Evolutionary conservation across 2,797 vertebrate species (phyloP).

Genomic region (Heliangelus exortis): DNA sequence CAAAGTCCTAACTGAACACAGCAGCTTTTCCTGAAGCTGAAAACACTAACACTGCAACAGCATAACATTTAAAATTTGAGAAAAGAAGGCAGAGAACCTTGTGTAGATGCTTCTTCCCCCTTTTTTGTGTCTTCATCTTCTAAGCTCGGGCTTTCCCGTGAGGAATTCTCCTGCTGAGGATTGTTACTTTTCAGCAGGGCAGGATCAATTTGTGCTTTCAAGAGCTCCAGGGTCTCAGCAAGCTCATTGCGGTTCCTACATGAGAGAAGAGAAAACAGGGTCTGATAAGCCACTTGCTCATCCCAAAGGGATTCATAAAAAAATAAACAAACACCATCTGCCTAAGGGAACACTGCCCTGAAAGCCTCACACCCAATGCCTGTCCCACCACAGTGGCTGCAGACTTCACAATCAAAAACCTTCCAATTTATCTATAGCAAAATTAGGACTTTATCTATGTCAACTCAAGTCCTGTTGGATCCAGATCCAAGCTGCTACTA

Average conservation of each 20-base stretch:
- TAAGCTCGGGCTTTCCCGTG: constrained; percentile 79
- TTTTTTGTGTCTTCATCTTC: constrained; percentile 81
- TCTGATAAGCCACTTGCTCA: constrained; percentile 2
- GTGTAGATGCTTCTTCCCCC: constrained; percentile 75
- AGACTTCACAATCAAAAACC: not conserved
- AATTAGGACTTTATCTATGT: not conserved
- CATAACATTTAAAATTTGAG: constrained; percentile 1
- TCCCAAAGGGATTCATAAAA: not conserved
- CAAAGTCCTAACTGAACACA: not conserved
- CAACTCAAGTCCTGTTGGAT: not conserved
- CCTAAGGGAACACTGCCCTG: not conserved
- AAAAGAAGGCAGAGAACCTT: constrained; percentile 77
- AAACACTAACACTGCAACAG: not conserved
- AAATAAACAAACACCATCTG: not conserved
- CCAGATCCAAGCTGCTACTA: not conserved
- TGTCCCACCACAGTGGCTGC: not conserved
- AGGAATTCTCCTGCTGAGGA: constrained; percentile 78
- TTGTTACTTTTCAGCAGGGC: constrained; percentile 82
- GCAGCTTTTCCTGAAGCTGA: not conserved
- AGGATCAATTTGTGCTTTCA: constrained; percentile 92
- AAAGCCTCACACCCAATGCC: not conserved
- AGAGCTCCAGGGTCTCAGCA: constrained; percentile 91
- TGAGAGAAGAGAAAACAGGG: constrained; percentile 24
- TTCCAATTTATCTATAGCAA: not conserved
- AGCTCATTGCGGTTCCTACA: constrained; percentile 92